Evolutionary conservation across 2,888 invertebrate species (phyloP).

Genomic region (Brachyptera risi): DNA sequence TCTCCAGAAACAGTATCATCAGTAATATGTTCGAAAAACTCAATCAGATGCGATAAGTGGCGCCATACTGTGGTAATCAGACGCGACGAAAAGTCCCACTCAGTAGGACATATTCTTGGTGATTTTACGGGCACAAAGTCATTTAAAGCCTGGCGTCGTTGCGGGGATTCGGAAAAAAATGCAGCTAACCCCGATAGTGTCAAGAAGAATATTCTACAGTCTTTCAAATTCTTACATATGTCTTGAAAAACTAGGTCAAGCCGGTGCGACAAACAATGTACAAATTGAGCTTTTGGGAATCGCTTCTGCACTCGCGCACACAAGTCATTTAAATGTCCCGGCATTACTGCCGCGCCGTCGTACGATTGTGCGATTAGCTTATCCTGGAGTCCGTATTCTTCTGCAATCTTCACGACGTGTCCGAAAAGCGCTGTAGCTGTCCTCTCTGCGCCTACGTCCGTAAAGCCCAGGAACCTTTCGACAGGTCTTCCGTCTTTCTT

Average conservation of each 20-base stretch:
- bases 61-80: background rate
- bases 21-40: background rate
- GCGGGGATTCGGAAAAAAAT: constrained; percentile 14
- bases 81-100: background rate
- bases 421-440: background rate
- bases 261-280: background rate
- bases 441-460: constrained; percentile 8
- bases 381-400: constrained; percentile 1
- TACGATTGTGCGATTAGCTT: constrained; percentile 20
- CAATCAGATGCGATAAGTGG: background rate
- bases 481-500: background rate
- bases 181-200: background rate
- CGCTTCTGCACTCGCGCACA: background rate
- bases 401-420: constrained; percentile 1
- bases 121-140: background rate
- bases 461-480: constrained; percentile 18
- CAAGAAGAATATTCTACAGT: background rate
- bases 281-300: background rate
- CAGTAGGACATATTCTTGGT: background rate
- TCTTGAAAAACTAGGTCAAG: background rate
- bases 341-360: background rate
- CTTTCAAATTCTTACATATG: background rate
- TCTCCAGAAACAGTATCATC: background rate
- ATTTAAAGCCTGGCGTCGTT: background rate
- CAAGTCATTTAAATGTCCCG: background rate